Base-by-base conservation (phyloP, 1,140 invertebrate genomes). In the Bilobella aurantiaca region DNA sequence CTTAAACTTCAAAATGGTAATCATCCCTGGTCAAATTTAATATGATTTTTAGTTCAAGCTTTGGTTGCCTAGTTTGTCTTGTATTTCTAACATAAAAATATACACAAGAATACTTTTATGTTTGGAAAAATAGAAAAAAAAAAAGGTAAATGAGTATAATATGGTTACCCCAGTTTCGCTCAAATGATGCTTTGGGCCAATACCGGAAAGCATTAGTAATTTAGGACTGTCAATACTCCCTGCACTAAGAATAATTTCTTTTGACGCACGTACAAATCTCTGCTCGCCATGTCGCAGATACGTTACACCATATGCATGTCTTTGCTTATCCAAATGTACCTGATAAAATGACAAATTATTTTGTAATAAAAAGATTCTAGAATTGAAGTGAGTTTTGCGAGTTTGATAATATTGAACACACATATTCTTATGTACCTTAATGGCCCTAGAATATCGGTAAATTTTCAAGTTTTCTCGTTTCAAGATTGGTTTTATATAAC, bases 321-420 rank as follows among this genome's bases (percentile, higher is more conserved):
- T 62, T 3, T 62, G 18, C 32, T 18, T 62, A 46, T 62, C 59
- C 5, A 62, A 12, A 34, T 62, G 59, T 16, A 62, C 25, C 59
- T 62, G 59, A 25, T 30, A 61, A 37, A 34, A 14, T 3, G 8
- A 61, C 42, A 61, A n/a, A 61, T 2, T 8, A 34, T 32, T 61
- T 18, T 18, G 2, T 25, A 23, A 23, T 8, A 56, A 5, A 56
- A 16, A 23, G 5, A 56, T 16, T n/a, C n/a, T n/a, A n/a, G n/a
- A n/a, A n/a, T n/a, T n/a, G n/a, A n/a, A n/a, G n/a, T n/a, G n/a
- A n/a, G n/a, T n/a, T n/a, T n/a, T n/a, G n/a, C n/a, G n/a, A n/a
- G n/a, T n/a, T n/a, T n/a, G n/a, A n/a, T n/a, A n/a, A n/a, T n/a
- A n/a, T n/a, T n/a, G n/a, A n/a, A n/a, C n/a, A n/a, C n/a, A 56